Evolutionary conservation across 1,140 invertebrate genomes (phyloP), one percentile per base, ranked within the genome.

Genomic region (Drosophila ironensis): DNA sequence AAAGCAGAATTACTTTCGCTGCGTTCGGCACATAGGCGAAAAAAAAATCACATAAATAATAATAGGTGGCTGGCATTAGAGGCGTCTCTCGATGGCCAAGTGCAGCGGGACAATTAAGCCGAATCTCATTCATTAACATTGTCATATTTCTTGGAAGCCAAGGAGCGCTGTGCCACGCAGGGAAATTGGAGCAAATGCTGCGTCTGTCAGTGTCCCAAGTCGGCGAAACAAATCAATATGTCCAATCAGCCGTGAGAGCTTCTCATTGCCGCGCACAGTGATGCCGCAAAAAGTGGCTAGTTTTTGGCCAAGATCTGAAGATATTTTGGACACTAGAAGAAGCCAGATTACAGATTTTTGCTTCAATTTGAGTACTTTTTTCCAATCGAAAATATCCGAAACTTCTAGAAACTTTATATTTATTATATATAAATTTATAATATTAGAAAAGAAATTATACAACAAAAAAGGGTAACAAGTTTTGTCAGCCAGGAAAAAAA

Each of bases 1-100:
- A 82, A 82, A 82, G 77, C 73, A 69, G 56, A 72, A 64, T 60
- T 72, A 77, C 77, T 82, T 82, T 77, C 77, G 77, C 78, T 82
- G 69, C 46, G 73, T 52, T 72, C 48, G 47, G 54, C 53, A 35
- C 47, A 50, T 59, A 50, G 11, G 28, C n/a, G 16, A 42, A 17
- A 50, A 40, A 16, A 40, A 25, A 25, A 25, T 8, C 8, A 20
- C 44, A 42, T 57, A 53, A 40, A 53, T 53, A 59, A 28, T 30
- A 37, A 16, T 37, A 16, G 33, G 33, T 17, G 38, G 14, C 24
- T 59, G 67, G 66, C 56, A 63, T 63, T 63, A 63, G 59, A n/a
- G n/a, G n/a, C n/a, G n/a, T n/a, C n/a, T 61, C 28, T 46, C 54
- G 59, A 37, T 63, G 61, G 42, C 45, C 50, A 35, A 57, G 27